Base-by-base conservation (phyloP, 2,888 invertebrate species). In the Drosophila recens region DNA sequence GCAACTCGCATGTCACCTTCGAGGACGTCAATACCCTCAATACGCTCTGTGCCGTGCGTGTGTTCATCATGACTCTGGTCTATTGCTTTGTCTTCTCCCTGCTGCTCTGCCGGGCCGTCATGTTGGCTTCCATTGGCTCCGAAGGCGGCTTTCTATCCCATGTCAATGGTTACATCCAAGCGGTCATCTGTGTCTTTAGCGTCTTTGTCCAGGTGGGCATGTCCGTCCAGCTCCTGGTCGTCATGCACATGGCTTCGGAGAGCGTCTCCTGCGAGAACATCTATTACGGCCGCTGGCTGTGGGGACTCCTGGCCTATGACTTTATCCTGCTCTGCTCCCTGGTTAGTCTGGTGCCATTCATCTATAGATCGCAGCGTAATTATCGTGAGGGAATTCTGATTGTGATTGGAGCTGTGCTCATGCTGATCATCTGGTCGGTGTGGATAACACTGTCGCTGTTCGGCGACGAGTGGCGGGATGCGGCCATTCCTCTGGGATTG, bases 81-180 rank as follows among this genome's bases (percentile, higher is more conserved):
- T 95, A 95, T 67, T 94, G 95, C 20, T 91, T 95, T 40, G 93
- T 94, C 1, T 95, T 96, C 88, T 95, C 95, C 1, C 91, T 95
- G 33, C 92, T 96, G 82, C 92, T 96, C 8, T 94, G 95, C 10
- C 93, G 96, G 15, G 93, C 94, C 2, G 93, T 96, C 6, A 94
- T 96, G 91, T 90, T 96, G 51, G 95, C 95, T 0, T 95, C 95
- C 2, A 95, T 95, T 51, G 95, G 94, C 1, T 94, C 94, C 67
- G 95, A 95, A 67, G 94, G 95, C 0, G 95, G 95, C 0, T 95
- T 96, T 75, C 94, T 95, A 72, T 95, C 95, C 4, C 96, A 96
- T 83, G 94, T 96, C 9, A 95, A 95, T 73, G 96, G 96, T 4
- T 94, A 95, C 43, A 94, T 96, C 8, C 96, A 96, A 87, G 93